Evolutionary conservation across 35 echinoderm and acorn worm genomes (phyloP).

Genomic region (Lytechinus pictus): DNA sequence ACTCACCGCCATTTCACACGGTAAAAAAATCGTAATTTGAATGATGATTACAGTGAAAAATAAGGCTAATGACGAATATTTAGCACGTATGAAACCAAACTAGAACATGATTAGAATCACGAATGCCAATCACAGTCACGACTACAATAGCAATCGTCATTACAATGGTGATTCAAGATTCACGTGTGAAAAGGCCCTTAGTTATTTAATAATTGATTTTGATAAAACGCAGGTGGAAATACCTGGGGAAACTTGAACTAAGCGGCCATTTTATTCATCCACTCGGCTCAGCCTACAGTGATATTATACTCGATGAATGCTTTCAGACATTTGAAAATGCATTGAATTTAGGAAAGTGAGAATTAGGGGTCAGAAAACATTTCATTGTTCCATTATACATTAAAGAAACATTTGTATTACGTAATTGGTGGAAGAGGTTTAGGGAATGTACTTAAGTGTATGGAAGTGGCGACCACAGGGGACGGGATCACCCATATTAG

Average conservation of each 20-base stretch:
- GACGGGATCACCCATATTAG: too few species aligned
- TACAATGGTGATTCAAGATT: too few species aligned
- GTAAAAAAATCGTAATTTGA: background rate
- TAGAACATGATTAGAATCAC: too few species aligned
- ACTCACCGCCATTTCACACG: background rate
- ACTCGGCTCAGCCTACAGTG: background rate
- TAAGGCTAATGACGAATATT: too few species aligned
- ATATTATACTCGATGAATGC: background rate
- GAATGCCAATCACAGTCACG: too few species aligned
- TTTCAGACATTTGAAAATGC: background rate
- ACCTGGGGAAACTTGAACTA: background rate
- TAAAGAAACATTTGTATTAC: too few species aligned
- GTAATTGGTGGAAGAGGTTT: too few species aligned
- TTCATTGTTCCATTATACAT: background rate
- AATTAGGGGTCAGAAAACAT: background rate
- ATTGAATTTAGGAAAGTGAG: background rate
- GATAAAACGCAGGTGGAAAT: background rate
- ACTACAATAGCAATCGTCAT: too few species aligned
- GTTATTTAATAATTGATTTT: background rate
- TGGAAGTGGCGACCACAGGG: too few species aligned
- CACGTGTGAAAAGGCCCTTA: background rate
- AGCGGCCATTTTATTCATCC: background rate
- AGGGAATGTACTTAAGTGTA: too few species aligned
- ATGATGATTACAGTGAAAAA: too few species aligned
- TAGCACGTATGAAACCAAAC: too few species aligned